Percentiles rank a stretch among this genome's conserved stretches.
Conservation (phyloP, 2,113 vertebrate species). For the Hydrolagus affinis region DNA sequence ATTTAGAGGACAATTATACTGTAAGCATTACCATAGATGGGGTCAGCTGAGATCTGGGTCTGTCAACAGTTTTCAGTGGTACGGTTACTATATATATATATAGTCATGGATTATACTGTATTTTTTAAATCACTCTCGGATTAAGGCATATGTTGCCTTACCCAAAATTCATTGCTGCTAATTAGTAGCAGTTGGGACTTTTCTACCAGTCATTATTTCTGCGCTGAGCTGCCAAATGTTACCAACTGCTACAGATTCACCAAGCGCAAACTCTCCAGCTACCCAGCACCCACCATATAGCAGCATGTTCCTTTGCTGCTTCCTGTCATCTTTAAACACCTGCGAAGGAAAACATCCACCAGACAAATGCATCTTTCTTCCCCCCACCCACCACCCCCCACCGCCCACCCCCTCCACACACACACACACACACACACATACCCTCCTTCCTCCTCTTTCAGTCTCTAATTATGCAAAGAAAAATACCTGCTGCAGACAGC, state of each 20-base stretch:
- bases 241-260: conserved; percentile 58
- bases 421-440: too few species aligned
- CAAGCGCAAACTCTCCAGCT: conserved; percentile 44
- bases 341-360: conserved; percentile 36
- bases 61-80: conserved; percentile 40
- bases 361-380: conserved; percentile 40
- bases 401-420: too few species aligned
- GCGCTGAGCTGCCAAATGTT: conserved; percentile 60
- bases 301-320: conserved; percentile 37
- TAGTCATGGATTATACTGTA: too few species aligned
- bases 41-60: conserved; percentile 68
- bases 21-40: conserved; percentile 59
- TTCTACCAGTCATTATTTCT: conserved; percentile 56
- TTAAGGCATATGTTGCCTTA: conserved; percentile 62
- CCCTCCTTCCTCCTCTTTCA: conserved; percentile 37
- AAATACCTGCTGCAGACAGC: conserved; percentile 42
- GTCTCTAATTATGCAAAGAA: conserved; percentile 33
- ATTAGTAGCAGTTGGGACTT: conserved; percentile 64
- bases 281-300: conserved; percentile 36
- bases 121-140: conserved; percentile 60
- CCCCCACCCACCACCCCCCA: conserved; percentile 44
- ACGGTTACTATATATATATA: conserved; percentile 57
- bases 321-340: conserved; percentile 41
- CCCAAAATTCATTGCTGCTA: conserved; percentile 72
- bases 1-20: conserved; percentile 72